Base-by-base conservation (phyloP, 2,888 invertebrate genomes). In the Myopa testacea region DNA sequence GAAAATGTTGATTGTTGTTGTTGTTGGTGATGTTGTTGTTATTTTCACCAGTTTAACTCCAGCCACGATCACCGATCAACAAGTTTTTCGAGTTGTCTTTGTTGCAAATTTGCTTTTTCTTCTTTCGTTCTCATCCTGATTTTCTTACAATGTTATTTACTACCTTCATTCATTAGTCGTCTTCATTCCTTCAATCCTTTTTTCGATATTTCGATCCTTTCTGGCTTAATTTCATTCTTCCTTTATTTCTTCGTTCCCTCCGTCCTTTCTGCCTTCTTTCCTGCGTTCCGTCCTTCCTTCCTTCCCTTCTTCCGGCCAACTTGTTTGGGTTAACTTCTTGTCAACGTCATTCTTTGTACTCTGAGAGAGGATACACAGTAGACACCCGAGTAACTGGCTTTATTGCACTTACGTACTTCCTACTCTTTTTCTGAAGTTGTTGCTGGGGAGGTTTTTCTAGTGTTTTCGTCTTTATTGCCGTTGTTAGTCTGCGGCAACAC, bases 31-130 rank as follows among this genome's bases (percentile, higher is more conserved):
- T 26, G 26, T 26, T 26, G 26, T 26, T 26, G 26, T 26, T 26
- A 26, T 26, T 26, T 26, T 26, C 50, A 50, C 50, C 50, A 50
- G 50, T 50, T 50, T 50, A 8, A 2, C 50, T 50, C 50, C 1
- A 14, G 50, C 50, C 3, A 14, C 14, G 8, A 50, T 50, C 50
- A 50, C 26, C 62, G 1, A 62, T 58, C 81, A 87, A 86, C 87
- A 80, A 82, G 87, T 86, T 85, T 84, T 84, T 83, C 86, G 82
- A 83, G 85, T 83, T 26, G 26, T 2, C 26, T 26, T 26, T 26
- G 26, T 60, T 74, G 55, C 26, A 55, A 73, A 67, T 77, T 75
- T 63, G 65, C 74, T 74, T 38, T 55, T 26, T 34, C 40, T 45
- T 63, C 68, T 77, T 72, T 52, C 50, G 8, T 50, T 50, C 50